A percentile compares a stretch with the other conserved stretches of the same genome.
These are phyloP conservation scores for Sarcophaga carnaria DNA, from an alignment of 2,888 invertebrate species.

Conservation along the genomic window DNA sequence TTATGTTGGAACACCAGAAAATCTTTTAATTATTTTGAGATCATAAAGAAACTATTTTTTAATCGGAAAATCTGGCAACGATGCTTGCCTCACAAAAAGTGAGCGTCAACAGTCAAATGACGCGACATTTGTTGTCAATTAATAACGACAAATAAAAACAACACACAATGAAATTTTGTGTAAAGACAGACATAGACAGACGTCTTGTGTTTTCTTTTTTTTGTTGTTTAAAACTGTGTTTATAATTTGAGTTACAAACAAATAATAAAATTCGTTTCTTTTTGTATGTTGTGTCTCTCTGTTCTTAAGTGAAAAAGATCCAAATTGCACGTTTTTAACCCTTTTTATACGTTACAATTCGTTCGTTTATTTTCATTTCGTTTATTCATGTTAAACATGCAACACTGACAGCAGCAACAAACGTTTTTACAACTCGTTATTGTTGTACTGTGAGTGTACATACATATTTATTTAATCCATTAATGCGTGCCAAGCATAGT, in stretches of 20 bases:
- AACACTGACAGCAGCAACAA: slow-evolving; percentile 38
- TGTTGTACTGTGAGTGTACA: not conserved
- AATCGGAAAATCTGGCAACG: no score
- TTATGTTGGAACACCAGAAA: no score
- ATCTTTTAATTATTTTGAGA: no score
- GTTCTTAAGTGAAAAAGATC: slow-evolving; percentile 15
- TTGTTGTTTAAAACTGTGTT: not conserved
- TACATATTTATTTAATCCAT: slow-evolving; percentile 36
- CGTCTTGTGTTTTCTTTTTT: not conserved
- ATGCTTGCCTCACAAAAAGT: slow-evolving; percentile 10
- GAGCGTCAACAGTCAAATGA: slow-evolving; percentile 65
- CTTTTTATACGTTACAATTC: slow-evolving; percentile 28
- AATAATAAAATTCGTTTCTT: slow-evolving; percentile 23
- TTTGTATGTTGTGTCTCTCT: slow-evolving; percentile 14
- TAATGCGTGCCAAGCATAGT: slow-evolving; percentile 64
- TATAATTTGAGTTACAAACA: not conserved
- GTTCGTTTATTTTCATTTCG: not conserved
- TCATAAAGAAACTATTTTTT: not conserved
- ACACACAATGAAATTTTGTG: slow-evolving; percentile 45
- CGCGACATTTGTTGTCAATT: slow-evolving; percentile 70
- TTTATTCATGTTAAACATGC: slow-evolving; percentile 13
- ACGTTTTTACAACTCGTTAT: slow-evolving; percentile 29
- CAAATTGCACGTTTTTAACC: slow-evolving; percentile 63
- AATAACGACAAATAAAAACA: slow-evolving; percentile 67
- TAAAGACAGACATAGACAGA: slow-evolving; percentile 5